Percentiles rank a stretch among this genome's conserved stretches.
Conservation (phyloP, 1,140 invertebrate species). For the Zaprionus gabonicus region DNA sequence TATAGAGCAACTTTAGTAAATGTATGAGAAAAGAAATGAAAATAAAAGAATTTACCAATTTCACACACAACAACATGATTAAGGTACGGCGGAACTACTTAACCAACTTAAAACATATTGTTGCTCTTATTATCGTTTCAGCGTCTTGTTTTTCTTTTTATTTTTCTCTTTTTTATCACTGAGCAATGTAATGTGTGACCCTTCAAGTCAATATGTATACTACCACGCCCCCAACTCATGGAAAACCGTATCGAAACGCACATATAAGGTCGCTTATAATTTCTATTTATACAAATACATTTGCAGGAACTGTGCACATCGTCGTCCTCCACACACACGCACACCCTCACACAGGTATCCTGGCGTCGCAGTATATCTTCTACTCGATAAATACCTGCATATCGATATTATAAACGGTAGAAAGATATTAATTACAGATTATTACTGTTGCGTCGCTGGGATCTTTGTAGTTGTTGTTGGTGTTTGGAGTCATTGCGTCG, state of each 20-base stretch:
- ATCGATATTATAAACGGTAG: no score
- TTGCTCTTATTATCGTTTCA: slow-evolving; percentile 84
- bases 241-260: slow-evolving; percentile 77
- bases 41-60: slow-evolving; percentile 15
- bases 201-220: slow-evolving; percentile 74
- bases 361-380: not conserved
- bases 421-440: not conserved
- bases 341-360: no score
- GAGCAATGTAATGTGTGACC: slow-evolving; percentile 82
- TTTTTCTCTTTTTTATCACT: slow-evolving; percentile 83
- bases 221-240: slow-evolving; percentile 79
- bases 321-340: not conserved
- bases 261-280: slow-evolving; percentile 82
- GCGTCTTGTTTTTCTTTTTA: slow-evolving; percentile 84
- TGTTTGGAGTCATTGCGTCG: slow-evolving; percentile 2
- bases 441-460: slow-evolving; percentile 1
- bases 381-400: no score
- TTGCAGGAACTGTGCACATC: slow-evolving; percentile 67
- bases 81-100: slow-evolving; percentile 73
- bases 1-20: slow-evolving; percentile 20
- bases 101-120: slow-evolving; percentile 82
- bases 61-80: slow-evolving; percentile 42
- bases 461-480: not conserved
- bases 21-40: slow-evolving; percentile 23
- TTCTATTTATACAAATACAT: slow-evolving; percentile 68